Evolutionary conservation across 2,888 invertebrate genomes (phyloP).

Genomic region (Drosophila recens): DNA sequence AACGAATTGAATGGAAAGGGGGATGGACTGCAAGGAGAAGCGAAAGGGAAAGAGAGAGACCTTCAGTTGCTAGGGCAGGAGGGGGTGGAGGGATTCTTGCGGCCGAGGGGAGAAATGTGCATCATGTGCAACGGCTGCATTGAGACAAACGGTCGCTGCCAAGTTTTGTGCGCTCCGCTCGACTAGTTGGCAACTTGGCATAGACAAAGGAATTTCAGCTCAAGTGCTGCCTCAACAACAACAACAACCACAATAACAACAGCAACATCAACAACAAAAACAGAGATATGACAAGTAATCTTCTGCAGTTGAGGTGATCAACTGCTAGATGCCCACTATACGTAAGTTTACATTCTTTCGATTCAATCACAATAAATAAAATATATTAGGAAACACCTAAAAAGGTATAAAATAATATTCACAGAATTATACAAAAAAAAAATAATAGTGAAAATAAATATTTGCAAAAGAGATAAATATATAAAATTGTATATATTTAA

Average conservation of each 20-base stretch:
- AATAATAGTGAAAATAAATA: too few relatives aligned
- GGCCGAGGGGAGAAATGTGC: conserved; percentile 27
- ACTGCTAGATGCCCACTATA: background rate
- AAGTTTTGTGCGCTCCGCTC: conserved; percentile 43
- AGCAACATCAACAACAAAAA: background rate
- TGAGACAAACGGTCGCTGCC: conserved; percentile 50
- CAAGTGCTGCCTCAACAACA: conserved; percentile 36
- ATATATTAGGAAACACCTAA: too few relatives aligned
- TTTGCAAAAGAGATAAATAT: too few relatives aligned
- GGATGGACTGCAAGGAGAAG: background rate
- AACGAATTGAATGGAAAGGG: background rate
- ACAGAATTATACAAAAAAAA: too few relatives aligned
- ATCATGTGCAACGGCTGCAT: conserved; percentile 46
- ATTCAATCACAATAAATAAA: too few relatives aligned
- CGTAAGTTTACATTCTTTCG: too few relatives aligned
- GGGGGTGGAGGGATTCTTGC: background rate
- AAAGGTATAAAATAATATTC: too few relatives aligned
- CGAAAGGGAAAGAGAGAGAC: background rate
- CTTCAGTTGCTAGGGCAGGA: conserved; percentile 3
- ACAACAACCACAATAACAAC: conserved; percentile 9
- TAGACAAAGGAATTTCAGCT: conserved; percentile 56
- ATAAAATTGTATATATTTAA: too few relatives aligned
- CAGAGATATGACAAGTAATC: background rate
- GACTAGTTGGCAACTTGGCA: conserved; percentile 60
- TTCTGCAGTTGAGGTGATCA: background rate